These are phyloP conservation scores for Pseudomyrmex pallidus DNA, from an alignment of 1,140 invertebrate species.

Conservation along the genomic window DNA sequence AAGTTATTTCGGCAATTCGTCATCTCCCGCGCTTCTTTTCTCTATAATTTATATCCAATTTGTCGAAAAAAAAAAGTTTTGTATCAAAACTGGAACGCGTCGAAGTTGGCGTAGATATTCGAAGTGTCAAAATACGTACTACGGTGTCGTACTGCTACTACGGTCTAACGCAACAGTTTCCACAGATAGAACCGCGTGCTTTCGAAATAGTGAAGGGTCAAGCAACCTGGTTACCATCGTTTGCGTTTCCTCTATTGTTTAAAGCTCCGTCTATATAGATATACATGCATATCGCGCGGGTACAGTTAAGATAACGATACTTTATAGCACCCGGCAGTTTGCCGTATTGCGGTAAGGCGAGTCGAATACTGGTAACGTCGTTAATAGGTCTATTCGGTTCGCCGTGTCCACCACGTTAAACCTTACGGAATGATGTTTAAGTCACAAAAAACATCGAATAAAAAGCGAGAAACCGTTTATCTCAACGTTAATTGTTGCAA, in stretches of 20 bases:
- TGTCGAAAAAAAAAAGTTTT: neutral
- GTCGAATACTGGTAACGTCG: conserved; percentile 31
- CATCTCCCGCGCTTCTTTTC: neutral
- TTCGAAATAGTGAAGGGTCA: conserved; percentile 27
- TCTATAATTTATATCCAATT: neutral
- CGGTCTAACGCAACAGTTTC: conserved; percentile 24
- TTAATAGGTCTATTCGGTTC: conserved; percentile 57
- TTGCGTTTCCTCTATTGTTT: conserved; percentile 55
- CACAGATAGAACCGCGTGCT: neutral
- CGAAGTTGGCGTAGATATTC: conserved; percentile 15
- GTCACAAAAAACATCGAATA: neutral
- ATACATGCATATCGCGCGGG: neutral
- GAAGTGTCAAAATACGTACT: neutral
- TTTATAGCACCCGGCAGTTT: conserved; percentile 52
- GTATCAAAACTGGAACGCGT: conserved; percentile 9
- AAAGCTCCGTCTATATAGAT: conserved; percentile 48
- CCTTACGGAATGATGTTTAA: conserved; percentile 27
- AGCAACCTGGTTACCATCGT: conserved; percentile 45
- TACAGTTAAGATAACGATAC: conserved; percentile 51
- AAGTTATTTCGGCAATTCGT: no score
- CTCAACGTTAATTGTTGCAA: neutral
- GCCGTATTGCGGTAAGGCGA: conserved; percentile 51
- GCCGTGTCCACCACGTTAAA: conserved; percentile 37
- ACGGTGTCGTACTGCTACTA: no score
- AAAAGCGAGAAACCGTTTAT: conserved; percentile 27